phyloP scores from a whole-genome alignment of 2,797 vertebrate species.

The Mus caroli region DNA sequence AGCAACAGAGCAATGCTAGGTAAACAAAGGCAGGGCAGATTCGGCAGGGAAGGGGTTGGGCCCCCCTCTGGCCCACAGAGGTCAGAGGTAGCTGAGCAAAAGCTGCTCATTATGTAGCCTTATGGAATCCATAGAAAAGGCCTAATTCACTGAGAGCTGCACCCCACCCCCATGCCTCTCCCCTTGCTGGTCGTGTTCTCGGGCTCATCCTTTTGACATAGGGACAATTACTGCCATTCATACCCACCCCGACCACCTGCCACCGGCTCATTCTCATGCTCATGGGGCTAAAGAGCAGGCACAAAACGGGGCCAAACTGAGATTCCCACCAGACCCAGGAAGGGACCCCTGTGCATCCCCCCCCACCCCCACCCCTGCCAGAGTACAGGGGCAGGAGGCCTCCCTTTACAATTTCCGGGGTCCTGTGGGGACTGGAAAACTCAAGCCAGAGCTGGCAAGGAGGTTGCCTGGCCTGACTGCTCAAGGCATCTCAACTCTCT shows the following conservation, averaged over 20 bases:
- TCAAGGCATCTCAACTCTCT: neutral
- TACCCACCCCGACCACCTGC: slow-evolving; percentile 87
- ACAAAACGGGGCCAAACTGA: slow-evolving; percentile 85
- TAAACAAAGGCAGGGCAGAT: slow-evolving; percentile 48
- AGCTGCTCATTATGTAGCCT: slow-evolving; percentile 61
- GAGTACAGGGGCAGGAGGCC: slow-evolving; percentile 39
- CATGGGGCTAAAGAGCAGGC: slow-evolving; percentile 80
- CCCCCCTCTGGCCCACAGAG: neutral
- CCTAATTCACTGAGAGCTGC: slow-evolving; percentile 58
- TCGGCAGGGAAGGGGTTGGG: neutral
- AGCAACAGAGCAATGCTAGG: neutral
- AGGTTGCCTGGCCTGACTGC: neutral
- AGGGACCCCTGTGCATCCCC: slow-evolving; percentile 56
- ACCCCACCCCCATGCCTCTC: slow-evolving; percentile 75
- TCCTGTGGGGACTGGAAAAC: neutral
- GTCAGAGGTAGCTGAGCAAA: slow-evolving; percentile 54
- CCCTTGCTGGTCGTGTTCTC: slow-evolving; percentile 74
- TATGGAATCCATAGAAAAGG: slow-evolving; percentile 71
- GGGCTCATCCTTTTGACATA: slow-evolving; percentile 84
- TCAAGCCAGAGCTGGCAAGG: neutral
- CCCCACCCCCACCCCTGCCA: slow-evolving; percentile 43
- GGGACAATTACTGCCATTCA: slow-evolving; percentile 86
- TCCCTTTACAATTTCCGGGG: neutral
- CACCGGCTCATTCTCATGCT: slow-evolving; percentile 88
- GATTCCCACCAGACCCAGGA: slow-evolving; percentile 77